Percentiles rank a stretch among this genome's conserved stretches.
Evolutionary conservation across 2,888 invertebrate genomes (phyloP).

Genomic region (Mayetiola destructor): DNA sequence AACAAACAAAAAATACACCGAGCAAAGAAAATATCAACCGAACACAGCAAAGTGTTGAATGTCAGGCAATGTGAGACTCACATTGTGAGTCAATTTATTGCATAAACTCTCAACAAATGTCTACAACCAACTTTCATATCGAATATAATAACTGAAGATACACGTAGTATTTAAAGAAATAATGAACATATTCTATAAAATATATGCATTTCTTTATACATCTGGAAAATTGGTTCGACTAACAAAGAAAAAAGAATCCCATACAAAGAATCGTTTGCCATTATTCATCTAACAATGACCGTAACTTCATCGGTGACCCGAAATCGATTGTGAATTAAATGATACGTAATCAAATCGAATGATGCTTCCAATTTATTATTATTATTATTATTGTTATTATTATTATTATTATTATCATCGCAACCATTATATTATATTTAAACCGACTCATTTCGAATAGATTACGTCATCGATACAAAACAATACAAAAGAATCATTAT

Average conservation of each 20-base stretch:
- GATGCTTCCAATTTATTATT: neutral
- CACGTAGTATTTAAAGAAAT: too few relatives aligned
- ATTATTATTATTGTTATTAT: neutral
- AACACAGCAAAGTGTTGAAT: neutral
- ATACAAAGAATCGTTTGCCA: too few relatives aligned
- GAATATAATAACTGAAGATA: too few relatives aligned
- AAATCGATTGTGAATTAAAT: neutral
- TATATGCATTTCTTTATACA: neutral
- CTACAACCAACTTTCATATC: too few relatives aligned
- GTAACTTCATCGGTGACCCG: conserved; percentile 3
- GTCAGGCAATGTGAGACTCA: too few relatives aligned
- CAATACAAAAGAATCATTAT: neutral
- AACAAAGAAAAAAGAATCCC: too few relatives aligned
- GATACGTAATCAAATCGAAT: neutral
- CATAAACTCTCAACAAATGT: too few relatives aligned
- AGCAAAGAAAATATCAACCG: neutral
- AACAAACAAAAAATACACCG: neutral
- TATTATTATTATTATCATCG: neutral
- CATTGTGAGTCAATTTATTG: conserved; percentile 1
- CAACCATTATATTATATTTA: too few relatives aligned
- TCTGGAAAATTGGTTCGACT: too few relatives aligned
- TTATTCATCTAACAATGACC: conserved; percentile 5
- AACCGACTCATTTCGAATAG: too few relatives aligned
- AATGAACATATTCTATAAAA: too few relatives aligned
- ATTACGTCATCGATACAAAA: neutral